A percentile compares a stretch with the other conserved stretches of the same genome.
Evolutionary conservation across 1,140 invertebrate genomes (phyloP).

Genomic region (Helicoverpa zea): DNA sequence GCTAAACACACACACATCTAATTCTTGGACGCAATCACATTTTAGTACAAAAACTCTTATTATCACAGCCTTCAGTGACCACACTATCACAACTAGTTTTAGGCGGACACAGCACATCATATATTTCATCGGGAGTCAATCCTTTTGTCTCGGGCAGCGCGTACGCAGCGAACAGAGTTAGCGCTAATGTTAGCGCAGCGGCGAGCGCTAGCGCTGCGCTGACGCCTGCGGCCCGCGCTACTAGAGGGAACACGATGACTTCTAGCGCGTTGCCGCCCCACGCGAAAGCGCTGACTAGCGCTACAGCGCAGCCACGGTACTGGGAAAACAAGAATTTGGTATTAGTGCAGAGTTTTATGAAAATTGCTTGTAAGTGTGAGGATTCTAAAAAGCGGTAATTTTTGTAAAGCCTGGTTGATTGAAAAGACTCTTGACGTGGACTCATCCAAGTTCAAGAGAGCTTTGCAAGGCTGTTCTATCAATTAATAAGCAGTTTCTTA

Average conservation of each 20-base stretch:
- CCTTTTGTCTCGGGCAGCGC: constrained; percentile 66
- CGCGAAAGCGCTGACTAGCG: constrained; percentile 61
- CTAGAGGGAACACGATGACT: constrained; percentile 64
- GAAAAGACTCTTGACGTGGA: no score
- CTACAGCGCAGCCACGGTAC: constrained; percentile 71
- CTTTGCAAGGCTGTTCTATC: no score
- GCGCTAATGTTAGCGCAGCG: constrained; percentile 61
- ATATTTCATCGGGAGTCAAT: constrained; percentile 62
- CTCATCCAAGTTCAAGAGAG: no score
- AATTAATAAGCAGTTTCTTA: no score
- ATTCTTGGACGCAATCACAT: constrained; percentile 12
- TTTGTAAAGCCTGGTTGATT: no score
- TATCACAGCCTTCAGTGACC: background rate
- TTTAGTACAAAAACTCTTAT: constrained; percentile 21
- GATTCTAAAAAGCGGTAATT: no score
- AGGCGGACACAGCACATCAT: constrained; percentile 41
- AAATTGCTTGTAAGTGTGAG: no score
- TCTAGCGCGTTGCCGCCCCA: constrained; percentile 68
- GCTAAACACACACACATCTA: background rate
- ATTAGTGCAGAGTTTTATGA: no score
- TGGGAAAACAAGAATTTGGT: constrained; percentile 29
- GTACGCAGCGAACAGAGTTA: constrained; percentile 56
- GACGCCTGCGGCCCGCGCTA: constrained; percentile 56
- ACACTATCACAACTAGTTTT: background rate
- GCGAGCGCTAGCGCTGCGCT: constrained; percentile 59